Evolutionary conservation across 2,888 invertebrate species (phyloP).

Genomic region (Liopterus haemorrhoidalis): DNA sequence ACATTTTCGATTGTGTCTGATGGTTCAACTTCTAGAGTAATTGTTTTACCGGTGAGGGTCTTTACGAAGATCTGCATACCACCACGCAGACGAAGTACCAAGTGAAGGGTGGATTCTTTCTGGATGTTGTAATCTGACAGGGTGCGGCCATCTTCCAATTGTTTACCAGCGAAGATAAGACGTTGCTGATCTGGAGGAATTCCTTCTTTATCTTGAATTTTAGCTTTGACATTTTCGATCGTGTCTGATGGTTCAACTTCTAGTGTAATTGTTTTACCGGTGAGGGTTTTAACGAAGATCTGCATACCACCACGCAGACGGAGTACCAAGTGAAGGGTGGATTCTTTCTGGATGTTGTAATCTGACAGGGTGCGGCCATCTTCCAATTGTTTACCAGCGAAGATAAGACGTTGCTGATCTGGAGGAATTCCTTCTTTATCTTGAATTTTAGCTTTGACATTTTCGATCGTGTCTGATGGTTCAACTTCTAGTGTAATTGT

Average conservation of each 20-base stretch:
- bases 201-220: slow-evolving; percentile 48
- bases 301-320: too few relatives aligned
- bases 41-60: too few relatives aligned
- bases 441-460: slow-evolving; percentile 52
- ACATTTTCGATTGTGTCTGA: too few relatives aligned
- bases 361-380: slow-evolving; percentile 52
- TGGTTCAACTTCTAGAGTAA: too few relatives aligned
- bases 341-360: slow-evolving; percentile 88
- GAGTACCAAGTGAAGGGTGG: slow-evolving; percentile 85
- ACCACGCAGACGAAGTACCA: slow-evolving; percentile 53
- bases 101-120: slow-evolving; percentile 53
- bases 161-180: slow-evolving; percentile 59
- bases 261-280: slow-evolving; percentile 53
- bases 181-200: slow-evolving; percentile 52
- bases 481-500: slow-evolving; percentile 53
- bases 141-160: slow-evolving; percentile 60
- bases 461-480: slow-evolving; percentile 54
- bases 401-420: too few relatives aligned
- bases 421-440: slow-evolving; percentile 82
- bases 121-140: slow-evolving; percentile 58
- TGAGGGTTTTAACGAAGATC: slow-evolving; percentile 53
- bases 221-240: slow-evolving; percentile 58
- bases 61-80: too few relatives aligned
- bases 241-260: slow-evolving; percentile 56
- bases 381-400: too few relatives aligned